These are phyloP conservation scores for Anarrhichthys ocellatus DNA, from an alignment of 2,113 vertebrate species.

Conservation along the genomic window DNA sequence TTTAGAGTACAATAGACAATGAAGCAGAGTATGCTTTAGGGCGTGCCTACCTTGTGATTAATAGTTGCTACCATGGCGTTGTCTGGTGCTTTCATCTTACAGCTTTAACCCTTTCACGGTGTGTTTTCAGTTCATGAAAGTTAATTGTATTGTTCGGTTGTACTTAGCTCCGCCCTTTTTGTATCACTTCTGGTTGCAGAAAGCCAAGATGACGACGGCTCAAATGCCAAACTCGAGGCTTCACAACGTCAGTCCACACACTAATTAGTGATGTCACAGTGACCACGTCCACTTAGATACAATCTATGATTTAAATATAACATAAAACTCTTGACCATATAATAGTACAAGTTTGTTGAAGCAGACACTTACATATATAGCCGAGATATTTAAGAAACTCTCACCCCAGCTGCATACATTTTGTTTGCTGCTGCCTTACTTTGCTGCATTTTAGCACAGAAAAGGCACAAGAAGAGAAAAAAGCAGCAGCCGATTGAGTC, in stretches of 20 bases:
- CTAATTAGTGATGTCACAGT: background rate
- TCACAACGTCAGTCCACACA: background rate
- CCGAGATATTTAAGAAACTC: background rate
- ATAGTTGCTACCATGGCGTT: background rate
- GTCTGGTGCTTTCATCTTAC: background rate
- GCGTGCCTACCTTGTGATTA: too few relatives aligned
- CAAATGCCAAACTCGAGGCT: background rate
- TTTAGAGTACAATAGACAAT: too few relatives aligned
- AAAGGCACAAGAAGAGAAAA: background rate
- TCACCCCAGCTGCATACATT: background rate
- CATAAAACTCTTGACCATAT: background rate
- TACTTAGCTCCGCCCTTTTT: background rate
- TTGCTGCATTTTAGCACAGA: constrained; percentile 5
- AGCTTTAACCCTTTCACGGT: background rate
- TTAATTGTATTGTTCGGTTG: background rate
- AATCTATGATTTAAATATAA: background rate
- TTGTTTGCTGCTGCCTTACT: background rate
- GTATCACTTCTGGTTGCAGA: background rate
- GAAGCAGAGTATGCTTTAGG: too few relatives aligned
- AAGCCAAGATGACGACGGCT: background rate
- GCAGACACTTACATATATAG: background rate
- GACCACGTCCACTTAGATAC: background rate
- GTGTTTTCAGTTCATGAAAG: background rate
- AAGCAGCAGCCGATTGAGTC: constrained; percentile 43
- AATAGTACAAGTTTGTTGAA: background rate